Base-by-base conservation (phyloP, 2,797 vertebrate species). In the Takifugu ocellatus region DNA sequence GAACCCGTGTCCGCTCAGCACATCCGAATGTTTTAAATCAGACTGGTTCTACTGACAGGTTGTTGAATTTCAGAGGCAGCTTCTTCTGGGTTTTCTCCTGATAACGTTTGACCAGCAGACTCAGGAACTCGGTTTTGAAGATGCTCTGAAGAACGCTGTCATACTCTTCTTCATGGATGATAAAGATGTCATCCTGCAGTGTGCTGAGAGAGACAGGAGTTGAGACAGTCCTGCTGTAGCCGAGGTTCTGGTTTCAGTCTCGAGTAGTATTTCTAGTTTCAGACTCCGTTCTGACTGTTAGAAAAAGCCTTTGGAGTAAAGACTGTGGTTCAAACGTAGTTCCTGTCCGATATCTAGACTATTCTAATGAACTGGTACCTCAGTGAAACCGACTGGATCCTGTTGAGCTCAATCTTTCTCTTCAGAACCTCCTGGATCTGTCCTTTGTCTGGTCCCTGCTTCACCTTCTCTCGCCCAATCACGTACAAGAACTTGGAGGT, bases 51-150 rank as follows among this genome's bases (percentile, higher is more conserved):
- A 77, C 90, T 86, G n/a, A 94, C 93, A 92, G 84, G 88, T 93
- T 93, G 83, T 91, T 90, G 87, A 94, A 94, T 45, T 92, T 92
- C 2, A 93, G 80, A 0, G 87, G 77, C 42, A 94, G 86, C 45
- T 88, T 91, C 77, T 46, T 89, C 47, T 78, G 54, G 0, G 74
- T 90, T 61, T 83, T 88, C 50, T 94, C 93, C 7, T 91, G 85
- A 7, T 87, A 92, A 0, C 92, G 91, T 61, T 93, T 93, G 65
- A 82, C 89, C 27, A 94, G 78, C 45, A 94, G 80, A 74, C 93
- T 94, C 29, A 94, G 87, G 56, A 94, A 90, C 74, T 94, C 93
- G 0, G 92, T 94, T 55, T 94, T 94, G 66, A 94, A 94, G 56
- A 91, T 15, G 2, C 88, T 91, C 84, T 93, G 91, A 39, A 94